Evolutionary conservation across 2,888 invertebrate species (phyloP).

Genomic region (Epinotia demarniana): DNA sequence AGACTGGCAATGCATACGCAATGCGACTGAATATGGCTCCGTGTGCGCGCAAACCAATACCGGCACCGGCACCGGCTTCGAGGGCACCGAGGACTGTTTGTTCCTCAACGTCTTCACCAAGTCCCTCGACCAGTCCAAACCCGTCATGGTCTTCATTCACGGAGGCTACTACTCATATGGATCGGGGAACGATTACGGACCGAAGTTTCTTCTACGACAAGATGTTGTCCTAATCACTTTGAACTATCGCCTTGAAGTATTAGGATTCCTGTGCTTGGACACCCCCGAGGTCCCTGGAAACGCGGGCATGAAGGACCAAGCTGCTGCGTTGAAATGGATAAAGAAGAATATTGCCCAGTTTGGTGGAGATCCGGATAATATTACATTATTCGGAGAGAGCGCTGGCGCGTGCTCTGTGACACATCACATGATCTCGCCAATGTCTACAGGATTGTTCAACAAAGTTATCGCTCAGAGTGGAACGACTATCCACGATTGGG

Average conservation of each 20-base stretch:
- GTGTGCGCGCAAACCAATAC: conserved; percentile 53
- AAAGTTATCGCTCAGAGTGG: conserved; percentile 55
- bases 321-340: conserved; percentile 50
- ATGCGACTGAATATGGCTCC: conserved; percentile 52
- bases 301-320: conserved; percentile 54
- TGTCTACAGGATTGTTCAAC: conserved; percentile 55
- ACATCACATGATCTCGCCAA: conserved; percentile 58
- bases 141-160: conserved; percentile 62
- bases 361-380: conserved; percentile 49
- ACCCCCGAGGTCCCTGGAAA: conserved; percentile 53
- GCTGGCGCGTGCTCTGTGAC: conserved; percentile 58
- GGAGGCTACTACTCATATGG: conserved; percentile 58
- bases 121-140: conserved; percentile 46
- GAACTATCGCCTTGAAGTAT: conserved; percentile 55
- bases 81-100: conserved; percentile 55
- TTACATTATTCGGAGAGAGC: conserved; percentile 57
- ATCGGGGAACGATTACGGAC: conserved; percentile 54
- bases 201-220: conserved; percentile 57
- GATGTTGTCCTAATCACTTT: conserved; percentile 58
- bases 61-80: conserved; percentile 40
- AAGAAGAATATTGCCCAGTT: conserved; percentile 48
- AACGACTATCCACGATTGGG: conserved; percentile 49
- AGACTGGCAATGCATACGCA: conserved; percentile 52
- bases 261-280: conserved; percentile 51
- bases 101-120: conserved; percentile 55